These are phyloP conservation scores for Magallana angulata DNA, from an alignment of 1,140 invertebrate genomes.

Conservation along the genomic window DNA sequence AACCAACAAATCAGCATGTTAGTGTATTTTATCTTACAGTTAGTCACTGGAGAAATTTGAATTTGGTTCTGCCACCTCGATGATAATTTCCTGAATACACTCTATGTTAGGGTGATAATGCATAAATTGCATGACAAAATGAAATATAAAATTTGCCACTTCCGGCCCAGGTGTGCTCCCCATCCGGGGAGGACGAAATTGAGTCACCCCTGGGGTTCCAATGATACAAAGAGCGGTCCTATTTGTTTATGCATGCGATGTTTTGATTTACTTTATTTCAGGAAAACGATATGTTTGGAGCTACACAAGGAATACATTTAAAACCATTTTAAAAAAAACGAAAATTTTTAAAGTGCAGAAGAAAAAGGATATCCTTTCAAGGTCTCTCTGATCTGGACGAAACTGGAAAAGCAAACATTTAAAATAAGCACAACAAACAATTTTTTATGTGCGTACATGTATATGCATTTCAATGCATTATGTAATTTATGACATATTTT, in stretches of 20 bases:
- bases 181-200: not conserved
- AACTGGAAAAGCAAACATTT: too few relatives aligned
- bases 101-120: not conserved
- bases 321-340: not conserved
- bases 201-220: constrained; percentile 14
- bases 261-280: not conserved
- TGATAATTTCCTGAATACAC: constrained; percentile 11
- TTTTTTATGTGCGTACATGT: too few relatives aligned
- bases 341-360: not conserved
- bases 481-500: too few relatives aligned
- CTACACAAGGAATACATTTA: not conserved
- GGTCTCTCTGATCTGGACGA: not conserved
- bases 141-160: not conserved
- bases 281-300: not conserved
- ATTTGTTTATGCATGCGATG: not conserved
- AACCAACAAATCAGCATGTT: not conserved
- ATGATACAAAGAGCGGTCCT: not conserved
- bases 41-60: not conserved
- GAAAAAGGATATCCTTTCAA: not conserved
- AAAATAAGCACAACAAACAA: too few relatives aligned
- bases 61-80: not conserved
- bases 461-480: too few relatives aligned
- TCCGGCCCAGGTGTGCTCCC: constrained; percentile 6
- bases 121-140: constrained; percentile 25
- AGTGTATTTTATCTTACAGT: not conserved